Base-by-base conservation (phyloP, 1,140 invertebrate species). In the Ladona fulva region DNA sequence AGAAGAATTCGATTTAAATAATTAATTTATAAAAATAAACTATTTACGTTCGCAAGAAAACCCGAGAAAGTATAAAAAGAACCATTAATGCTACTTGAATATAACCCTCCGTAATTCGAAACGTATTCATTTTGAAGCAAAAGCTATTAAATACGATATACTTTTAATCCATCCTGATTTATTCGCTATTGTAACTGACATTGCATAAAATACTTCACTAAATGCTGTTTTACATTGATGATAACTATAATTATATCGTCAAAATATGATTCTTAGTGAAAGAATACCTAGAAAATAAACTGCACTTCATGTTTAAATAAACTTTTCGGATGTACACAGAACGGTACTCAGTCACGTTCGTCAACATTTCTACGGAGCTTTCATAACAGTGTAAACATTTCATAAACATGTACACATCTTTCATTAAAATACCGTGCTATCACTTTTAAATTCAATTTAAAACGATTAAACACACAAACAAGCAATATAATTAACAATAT, bases 281-380 rank as follows among this genome's bases (percentile, higher is more conserved):
- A 76, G 19, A 7, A 66, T 66, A 66, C 12, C 52, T 66, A 3
- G 14, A 66, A 66, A 66, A 22, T 66, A 66, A 16, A 12, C 52
- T 66, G 52, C 52, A 66, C 14, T 6, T 22, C 52, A 12, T 16
- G 52, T 66, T 66, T 66, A 19, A 66, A 66, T 66, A 19, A 66
- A 66, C n/a, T 66, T 66, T 19, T 22, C n/a, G 52, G n/a, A 19
- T 66, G 52, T 66, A 66, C 52, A 66, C 52, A 66, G 52, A 66
- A 66, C 52, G 52, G 52, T 66, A 66, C 52, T 66, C 52, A 22
- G 52, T 66, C 52, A 66, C 52, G 52, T 66, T 66, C 52, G 52
- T 66, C 52, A 66, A 66, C 52, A 66, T 66, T 66, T 66, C 14
- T 22, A 66, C 52, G 52, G 52, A 66, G 16, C 52, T 22, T 66